Evolutionary conservation across 2,797 vertebrate genomes (phyloP), one percentile per base, ranked within the genome.

Genomic region (Amniataba percoides): DNA sequence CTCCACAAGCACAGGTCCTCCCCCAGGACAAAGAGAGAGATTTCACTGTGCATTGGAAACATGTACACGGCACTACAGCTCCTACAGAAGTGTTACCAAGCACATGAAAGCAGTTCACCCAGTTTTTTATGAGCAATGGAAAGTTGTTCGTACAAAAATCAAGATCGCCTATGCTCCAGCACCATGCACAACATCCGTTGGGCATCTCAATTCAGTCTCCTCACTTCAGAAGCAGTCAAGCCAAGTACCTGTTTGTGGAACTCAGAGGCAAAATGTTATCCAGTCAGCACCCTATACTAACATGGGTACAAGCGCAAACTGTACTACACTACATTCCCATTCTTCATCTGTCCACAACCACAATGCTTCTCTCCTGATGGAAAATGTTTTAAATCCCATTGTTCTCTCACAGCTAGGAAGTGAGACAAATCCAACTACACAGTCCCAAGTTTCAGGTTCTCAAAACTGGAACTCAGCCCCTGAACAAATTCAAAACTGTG

Each of bases 91-190:
- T 88, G 97, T 98, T 77, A 95, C 96, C 60, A 99, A 99, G 87
- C 98, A 99, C 82, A 99, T 99, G 97, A 99, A 97, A 91, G 94
- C 96, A 1, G 92, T 94, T 45, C 98, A 99, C 82, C 95, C 97
- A 23, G 97, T 97, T 27, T 97, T 98, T 75, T 99, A 98, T 11
- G 95, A 96, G 39, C 93, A 96, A 58, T 98, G 98, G 95, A 99
- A 97, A 91, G 87, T 96, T 71, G 92, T 94, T 10, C 94, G 93
- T 59, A 97, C 94, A 85, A 97, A 94, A 74, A 97, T 96, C 83
- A 96, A 92, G 85, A 90, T 90, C 1, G 93, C 91, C 40, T 96
- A 93, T 27, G 79, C 90, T 61, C 84, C 84, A 42, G 65, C 76
- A 25, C 86, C 84, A 48, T 90, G 66, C 10, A 16, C 86, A 46